Conservation (phyloP, 53 echinoderm and acorn worm species). For the Holothuria leucospilota region DNA sequence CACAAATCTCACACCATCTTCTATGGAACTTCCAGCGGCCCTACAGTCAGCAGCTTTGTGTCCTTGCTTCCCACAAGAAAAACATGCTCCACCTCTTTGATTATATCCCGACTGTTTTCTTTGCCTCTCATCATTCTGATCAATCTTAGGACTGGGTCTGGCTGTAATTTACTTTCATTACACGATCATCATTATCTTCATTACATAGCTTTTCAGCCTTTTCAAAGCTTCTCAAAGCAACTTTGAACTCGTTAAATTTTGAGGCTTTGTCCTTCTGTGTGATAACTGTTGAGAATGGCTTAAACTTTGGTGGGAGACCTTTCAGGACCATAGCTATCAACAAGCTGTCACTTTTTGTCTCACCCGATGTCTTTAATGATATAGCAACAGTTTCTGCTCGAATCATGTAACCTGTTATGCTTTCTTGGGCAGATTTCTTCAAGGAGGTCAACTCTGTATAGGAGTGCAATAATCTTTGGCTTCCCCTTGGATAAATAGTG, state of each 20-base stretch:
- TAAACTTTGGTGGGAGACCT: constrained; percentile 27
- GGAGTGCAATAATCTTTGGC: constrained; percentile 31
- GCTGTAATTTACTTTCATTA: not conserved
- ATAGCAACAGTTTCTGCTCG: too few species aligned
- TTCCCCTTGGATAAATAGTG: constrained; percentile 45
- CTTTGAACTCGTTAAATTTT: too few species aligned
- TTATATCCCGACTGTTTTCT: not conserved
- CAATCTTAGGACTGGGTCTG: not conserved
- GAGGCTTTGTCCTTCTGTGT: too few species aligned
- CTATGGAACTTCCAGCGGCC: not conserved
- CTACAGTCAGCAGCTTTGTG: too few species aligned
- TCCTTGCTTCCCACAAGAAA: too few species aligned
- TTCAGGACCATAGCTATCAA: constrained; percentile 50
- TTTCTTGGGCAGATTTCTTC: too few species aligned
- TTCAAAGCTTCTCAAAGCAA: too few species aligned
- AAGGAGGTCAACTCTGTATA: too few species aligned
- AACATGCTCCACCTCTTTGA: too few species aligned
- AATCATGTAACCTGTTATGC: constrained; percentile 14
- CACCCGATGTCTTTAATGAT: constrained; percentile 19
- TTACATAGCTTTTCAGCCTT: not conserved
- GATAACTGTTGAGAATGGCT: too few species aligned
- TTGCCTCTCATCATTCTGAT: too few species aligned
- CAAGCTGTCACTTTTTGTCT: constrained; percentile 34
- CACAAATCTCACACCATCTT: constrained; percentile 29
- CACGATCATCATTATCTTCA: not conserved